Evolutionary conservation across 2,797 vertebrate species (phyloP).

Genomic region (Furcifer pardalis): DNA sequence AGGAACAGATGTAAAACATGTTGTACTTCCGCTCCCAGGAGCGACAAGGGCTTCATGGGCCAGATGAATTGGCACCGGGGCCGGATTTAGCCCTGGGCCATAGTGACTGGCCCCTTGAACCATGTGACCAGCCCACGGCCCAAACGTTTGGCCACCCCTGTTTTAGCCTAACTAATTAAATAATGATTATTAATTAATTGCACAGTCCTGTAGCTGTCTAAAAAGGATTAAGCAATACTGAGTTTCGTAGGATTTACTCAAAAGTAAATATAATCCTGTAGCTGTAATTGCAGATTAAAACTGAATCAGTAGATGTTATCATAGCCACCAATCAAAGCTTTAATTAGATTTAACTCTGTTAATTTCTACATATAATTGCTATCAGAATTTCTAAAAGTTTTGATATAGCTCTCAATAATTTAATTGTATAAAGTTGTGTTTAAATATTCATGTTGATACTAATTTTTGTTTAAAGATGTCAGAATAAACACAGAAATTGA

Average conservation of each 20-base stretch:
- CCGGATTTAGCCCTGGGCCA: no score
- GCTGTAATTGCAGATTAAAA: background rate
- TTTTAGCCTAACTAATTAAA: no score
- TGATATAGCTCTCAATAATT: background rate
- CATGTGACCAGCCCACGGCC: no score
- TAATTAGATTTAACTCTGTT: background rate
- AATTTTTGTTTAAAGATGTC: background rate
- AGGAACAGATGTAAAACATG: no score
- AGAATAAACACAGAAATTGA: background rate
- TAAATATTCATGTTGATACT: background rate
- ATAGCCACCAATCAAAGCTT: background rate
- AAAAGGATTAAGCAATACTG: background rate
- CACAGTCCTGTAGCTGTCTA: background rate
- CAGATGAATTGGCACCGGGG: no score
- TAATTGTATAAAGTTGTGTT: background rate
- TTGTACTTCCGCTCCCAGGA: no score
- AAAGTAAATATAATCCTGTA: background rate
- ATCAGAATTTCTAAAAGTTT: background rate
- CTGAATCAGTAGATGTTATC: background rate
- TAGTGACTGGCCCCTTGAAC: no score
- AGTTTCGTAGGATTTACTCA: background rate
- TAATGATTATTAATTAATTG: background rate
- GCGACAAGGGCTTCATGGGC: no score
- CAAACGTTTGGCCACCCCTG: no score
- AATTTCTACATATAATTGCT: background rate